A percentile compares a stretch with the other conserved stretches of the same genome.
Conservation (phyloP, 1,140 invertebrate species). For the Bombus turneri region DNA sequence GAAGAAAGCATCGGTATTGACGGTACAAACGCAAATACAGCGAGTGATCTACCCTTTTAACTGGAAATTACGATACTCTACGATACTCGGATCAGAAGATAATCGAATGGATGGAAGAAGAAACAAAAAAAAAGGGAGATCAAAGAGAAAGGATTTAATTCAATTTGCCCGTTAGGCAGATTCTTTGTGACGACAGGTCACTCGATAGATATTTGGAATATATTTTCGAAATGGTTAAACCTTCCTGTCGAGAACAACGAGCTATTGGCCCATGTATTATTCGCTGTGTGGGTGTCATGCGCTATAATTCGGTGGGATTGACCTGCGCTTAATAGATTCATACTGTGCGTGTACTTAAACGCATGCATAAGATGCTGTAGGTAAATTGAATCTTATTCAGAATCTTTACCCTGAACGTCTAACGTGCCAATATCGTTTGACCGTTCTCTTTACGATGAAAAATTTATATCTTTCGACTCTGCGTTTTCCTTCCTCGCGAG, state of each 20-base stretch:
- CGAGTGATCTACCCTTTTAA: not conserved
- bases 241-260: constrained; percentile 33
- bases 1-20: not conserved
- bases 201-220: constrained; percentile 2
- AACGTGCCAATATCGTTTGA: not conserved
- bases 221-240: constrained; percentile 41
- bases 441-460: not conserved
- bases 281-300: constrained; percentile 22
- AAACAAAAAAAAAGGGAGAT: not conserved
- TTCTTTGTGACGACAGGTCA: not conserved
- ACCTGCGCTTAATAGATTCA: constrained; percentile 35
- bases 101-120: not conserved
- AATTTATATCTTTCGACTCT: not conserved
- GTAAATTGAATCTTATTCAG: not conserved
- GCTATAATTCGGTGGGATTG: constrained; percentile 51
- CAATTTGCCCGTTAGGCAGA: constrained; percentile 24
- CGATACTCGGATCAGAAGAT: not conserved
- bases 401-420: not conserved
- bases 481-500: no score
- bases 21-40: not conserved
- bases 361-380: not conserved
- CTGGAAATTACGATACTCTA: not conserved
- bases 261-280: constrained; percentile 43
- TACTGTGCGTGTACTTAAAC: constrained; percentile 22
- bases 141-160: constrained; percentile 11